phyloP scores from a whole-genome alignment of 2,797 vertebrate species.

The Semaprochilodus insignis region DNA sequence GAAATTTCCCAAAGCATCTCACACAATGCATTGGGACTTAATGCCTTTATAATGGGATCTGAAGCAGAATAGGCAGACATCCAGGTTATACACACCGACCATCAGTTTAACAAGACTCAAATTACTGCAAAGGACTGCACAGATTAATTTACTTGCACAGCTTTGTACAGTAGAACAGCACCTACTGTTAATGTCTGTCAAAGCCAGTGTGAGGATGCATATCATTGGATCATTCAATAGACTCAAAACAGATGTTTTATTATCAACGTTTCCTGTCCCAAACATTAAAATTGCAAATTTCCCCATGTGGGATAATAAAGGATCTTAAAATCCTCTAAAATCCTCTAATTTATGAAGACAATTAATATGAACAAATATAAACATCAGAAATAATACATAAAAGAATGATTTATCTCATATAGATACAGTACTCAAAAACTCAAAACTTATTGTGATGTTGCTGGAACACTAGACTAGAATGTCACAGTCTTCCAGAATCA shows the following conservation, averaged over 20 bases:
- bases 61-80: conserved; percentile 1
- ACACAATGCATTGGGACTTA: background rate
- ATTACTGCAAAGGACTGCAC: background rate
- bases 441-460: background rate
- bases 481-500: conserved; percentile 46
- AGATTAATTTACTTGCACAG: background rate
- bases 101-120: conserved; percentile 19
- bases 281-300: too few species aligned
- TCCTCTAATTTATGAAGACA: background rate
- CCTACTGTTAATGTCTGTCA: conserved; percentile 21
- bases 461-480: background rate
- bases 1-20: background rate
- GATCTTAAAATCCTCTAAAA: too few species aligned
- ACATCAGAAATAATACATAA: background rate
- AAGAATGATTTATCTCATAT: background rate
- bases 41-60: background rate
- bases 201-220: background rate
- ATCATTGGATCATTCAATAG: conserved; percentile 16
- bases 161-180: background rate
- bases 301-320: too few species aligned
- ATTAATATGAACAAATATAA: background rate
- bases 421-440: background rate
- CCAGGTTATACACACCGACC: conserved; percentile 13
- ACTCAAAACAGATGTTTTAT: background rate
- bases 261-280: background rate